Evolutionary conservation across 2,113 vertebrate genomes (phyloP), one percentile per base, ranked within the genome.

Genomic region (Sceloporus undulatus): DNA sequence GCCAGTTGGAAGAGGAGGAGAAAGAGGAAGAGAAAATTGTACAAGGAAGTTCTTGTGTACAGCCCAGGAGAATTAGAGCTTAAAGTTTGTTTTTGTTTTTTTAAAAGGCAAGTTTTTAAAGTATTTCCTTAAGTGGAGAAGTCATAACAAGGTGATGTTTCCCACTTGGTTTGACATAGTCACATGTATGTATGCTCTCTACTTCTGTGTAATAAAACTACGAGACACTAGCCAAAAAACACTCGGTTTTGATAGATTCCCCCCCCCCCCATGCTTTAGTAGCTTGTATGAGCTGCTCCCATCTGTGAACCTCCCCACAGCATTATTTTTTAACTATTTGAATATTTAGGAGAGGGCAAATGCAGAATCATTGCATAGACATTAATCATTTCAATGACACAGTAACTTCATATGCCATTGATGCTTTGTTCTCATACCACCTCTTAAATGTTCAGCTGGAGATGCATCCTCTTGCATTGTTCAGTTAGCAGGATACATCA

Each of bases 401-500:
- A 42, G 14, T 85, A 3, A 85, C 1, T 59, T 59, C 9, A 6
- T 48, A 77, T 85, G 62, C 42, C 8, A 38, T 78, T 66, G 59
- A 85, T 54, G 38, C 38, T 74, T 66, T 85, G 38, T 66, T 29
- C 56, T 19, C 42, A 29, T 18, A 42, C 54, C 8, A 34, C 71
- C 38, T 75, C 59, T 48, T 25, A 77, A 77, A 65, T 77, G 56
- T 77, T 85, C 40, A 29, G 25, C 25, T 85, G 42, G 34, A 40
- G 38, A 77, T 48, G 59, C 73, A 62, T 83, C 83, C 75, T 27
- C 4, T 52, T 88, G 80, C 34, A 82, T 19, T 80, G 27, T 68
- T 75, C 77, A 29, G 5, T 86, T 86, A 81, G 19, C 11, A 70
- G 82, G 91, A 42, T 85, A 19, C 79, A 86, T 74, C 85, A 62